These are phyloP conservation scores for Cyprinodon diabolis DNA, from an alignment of 2,797 vertebrate genomes.

Conservation along the genomic window DNA sequence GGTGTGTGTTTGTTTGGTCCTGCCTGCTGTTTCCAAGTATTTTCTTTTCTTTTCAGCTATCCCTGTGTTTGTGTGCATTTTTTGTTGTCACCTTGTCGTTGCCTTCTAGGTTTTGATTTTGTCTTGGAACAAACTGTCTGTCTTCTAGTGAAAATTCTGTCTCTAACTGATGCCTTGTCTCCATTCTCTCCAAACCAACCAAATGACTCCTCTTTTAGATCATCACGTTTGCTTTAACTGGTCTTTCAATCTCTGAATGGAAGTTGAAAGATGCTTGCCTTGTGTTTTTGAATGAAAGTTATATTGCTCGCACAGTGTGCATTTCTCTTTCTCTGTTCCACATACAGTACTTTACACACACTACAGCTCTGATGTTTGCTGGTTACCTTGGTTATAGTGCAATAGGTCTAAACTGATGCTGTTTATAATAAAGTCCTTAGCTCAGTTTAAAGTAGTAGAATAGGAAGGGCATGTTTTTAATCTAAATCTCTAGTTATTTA, in stretches of 20 bases:
- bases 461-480: constrained; percentile 32
- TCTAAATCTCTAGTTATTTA: constrained; percentile 22
- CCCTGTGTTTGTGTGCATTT: constrained; percentile 37
- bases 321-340: constrained; percentile 42
- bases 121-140: constrained; percentile 34
- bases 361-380: constrained; percentile 22
- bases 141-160: constrained; percentile 25
- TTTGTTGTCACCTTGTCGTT: constrained; percentile 14
- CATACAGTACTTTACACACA: constrained; percentile 19
- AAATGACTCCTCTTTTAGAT: constrained; percentile 54
- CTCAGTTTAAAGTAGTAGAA: constrained; percentile 37
- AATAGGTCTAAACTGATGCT: constrained; percentile 34
- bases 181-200: constrained; percentile 39
- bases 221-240: constrained; percentile 46
- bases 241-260: constrained; percentile 67
- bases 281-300: constrained; percentile 59
- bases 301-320: constrained; percentile 52
- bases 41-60: constrained; percentile 30
- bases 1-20: constrained; percentile 33
- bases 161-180: constrained; percentile 52
- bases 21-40: constrained; percentile 55
- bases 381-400: constrained; percentile 48
- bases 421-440: constrained; percentile 41
- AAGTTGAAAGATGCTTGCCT: constrained; percentile 71
- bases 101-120: constrained; percentile 29